Percentiles rank a stretch among this genome's conserved stretches.
phyloP scores from a whole-genome alignment of 2,113 vertebrate genomes.

The Carassius carassius region DNA sequence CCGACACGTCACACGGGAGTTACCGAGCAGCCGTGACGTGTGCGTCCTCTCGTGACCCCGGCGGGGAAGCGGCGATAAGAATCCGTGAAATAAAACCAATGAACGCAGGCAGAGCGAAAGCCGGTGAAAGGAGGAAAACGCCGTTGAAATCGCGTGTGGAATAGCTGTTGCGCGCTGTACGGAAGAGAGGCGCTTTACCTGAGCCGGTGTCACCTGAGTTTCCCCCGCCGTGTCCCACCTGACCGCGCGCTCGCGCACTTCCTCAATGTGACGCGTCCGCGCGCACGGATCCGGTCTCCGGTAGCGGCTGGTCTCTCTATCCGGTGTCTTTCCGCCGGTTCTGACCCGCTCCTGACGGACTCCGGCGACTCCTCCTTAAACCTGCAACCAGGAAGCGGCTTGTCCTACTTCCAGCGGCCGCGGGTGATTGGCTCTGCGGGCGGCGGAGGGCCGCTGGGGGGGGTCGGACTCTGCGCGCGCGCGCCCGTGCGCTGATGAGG shows the following conservation, averaged over 20 bases:
- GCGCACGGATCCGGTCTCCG: slow-evolving; percentile 33
- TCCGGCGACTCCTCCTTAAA: slow-evolving; percentile 74
- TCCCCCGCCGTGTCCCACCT: slow-evolving; percentile 73
- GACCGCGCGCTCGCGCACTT: slow-evolving; percentile 54
- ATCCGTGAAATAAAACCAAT: not conserved
- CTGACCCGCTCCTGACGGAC: slow-evolving; percentile 69
- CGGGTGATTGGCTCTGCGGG: too few relatives aligned
- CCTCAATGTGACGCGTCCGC: slow-evolving; percentile 38
- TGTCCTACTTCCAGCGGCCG: too few relatives aligned
- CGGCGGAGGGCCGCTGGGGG: too few relatives aligned
- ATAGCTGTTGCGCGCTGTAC: too few relatives aligned
- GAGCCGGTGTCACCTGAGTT: slow-evolving; percentile 74
- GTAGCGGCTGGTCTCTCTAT: not conserved
- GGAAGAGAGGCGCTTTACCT: slow-evolving; percentile 65
- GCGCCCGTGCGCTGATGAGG: not conserved
- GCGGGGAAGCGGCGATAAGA: too few relatives aligned
- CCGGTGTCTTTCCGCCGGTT: slow-evolving; percentile 51
- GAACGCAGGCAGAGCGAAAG: not conserved
- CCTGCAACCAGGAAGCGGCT: slow-evolving; percentile 75
- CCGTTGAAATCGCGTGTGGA: not conserved
- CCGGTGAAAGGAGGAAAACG: not conserved
- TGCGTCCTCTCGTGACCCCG: slow-evolving; percentile 65
- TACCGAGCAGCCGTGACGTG: slow-evolving; percentile 49
- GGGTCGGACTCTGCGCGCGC: slow-evolving; percentile 44
- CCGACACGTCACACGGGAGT: slow-evolving; percentile 55